Conservation (phyloP, 2,113 vertebrate species). For the Promerops cafer region DNA sequence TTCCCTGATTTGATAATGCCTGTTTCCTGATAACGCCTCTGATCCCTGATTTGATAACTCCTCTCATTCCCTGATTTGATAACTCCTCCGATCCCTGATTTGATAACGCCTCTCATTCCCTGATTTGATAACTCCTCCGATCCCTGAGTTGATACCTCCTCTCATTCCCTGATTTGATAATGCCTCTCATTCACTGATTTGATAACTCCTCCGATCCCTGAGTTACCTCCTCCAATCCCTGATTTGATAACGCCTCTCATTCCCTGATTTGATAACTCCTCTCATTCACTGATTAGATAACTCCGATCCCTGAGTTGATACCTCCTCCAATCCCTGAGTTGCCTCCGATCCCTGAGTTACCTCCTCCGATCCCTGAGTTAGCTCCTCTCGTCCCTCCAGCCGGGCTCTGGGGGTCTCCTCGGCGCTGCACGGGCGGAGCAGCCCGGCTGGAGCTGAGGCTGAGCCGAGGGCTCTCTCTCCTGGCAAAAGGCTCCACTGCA, state of each 20-base stretch:
- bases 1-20: not conserved
- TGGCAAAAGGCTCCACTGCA: constrained; percentile 16
- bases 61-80: not conserved
- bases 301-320: not conserved
- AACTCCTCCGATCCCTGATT: accelerated
- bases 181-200: not conserved
- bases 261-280: not conserved
- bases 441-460: not conserved
- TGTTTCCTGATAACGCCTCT: too few relatives aligned
- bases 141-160: too few relatives aligned
- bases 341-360: not conserved
- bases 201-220: not conserved
- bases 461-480: constrained; percentile 53
- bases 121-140: not conserved
- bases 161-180: not conserved
- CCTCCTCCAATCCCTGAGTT: not conserved
- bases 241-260: not conserved
- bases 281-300: not conserved
- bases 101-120: not conserved
- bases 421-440: not conserved
- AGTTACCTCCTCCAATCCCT: too few relatives aligned
- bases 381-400: not conserved
- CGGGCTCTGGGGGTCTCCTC: not conserved
- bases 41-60: not conserved
- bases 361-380: not conserved